Evolutionary conservation across 2,113 vertebrate genomes (phyloP), one percentile per base, ranked within the genome.

Genomic region (Erinaceus europaeus): DNA sequence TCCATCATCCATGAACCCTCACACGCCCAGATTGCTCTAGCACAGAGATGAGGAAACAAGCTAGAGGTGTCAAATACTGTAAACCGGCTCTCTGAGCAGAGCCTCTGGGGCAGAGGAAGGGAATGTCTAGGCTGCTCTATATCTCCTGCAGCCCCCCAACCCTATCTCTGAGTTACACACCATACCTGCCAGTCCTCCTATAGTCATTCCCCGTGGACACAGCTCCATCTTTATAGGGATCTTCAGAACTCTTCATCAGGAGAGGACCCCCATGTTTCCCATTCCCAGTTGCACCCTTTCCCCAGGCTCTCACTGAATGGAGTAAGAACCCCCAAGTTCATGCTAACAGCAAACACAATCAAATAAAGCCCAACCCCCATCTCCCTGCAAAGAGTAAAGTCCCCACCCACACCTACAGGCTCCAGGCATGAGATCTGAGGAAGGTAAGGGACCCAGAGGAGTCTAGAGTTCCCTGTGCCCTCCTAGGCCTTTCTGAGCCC

Each of bases 321-420:
- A 83, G n/a, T 25, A 68, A 21, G 32, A 80, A 80, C 1, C 69
- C 15, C 1, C 6, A 40, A 36, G 50, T 68, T 76, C 52, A 14
- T 0, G 5, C 2, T 0, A 7, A 86, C 0, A 40, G 32, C 4
- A 42, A 73, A 25, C 1, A 1, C 0, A 21, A 61, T 12, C 36
- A 40, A 34, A 34, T 38, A 10, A 55, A 65, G 53, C 29, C 38
- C 48, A 27, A n/a, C 55, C 25, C 23, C 21, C 18, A 3, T 23
- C 52, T 55, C 53, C 11, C 48, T 50, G 55, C 46, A 78, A 71
- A 38, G 40, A 25, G n/a, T 25, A 5, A 7, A 38, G n/a, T n/a
- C 50, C 53, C 32, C 3, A 20, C 27, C 3, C n/a, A n/a, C n/a
- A 15, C n/a, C 44, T n/a, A n/a, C 48, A 12, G 67, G n/a, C n/a